Base-by-base conservation (phyloP, 2,113 vertebrate species). In the Semicossyphus pulcher region DNA sequence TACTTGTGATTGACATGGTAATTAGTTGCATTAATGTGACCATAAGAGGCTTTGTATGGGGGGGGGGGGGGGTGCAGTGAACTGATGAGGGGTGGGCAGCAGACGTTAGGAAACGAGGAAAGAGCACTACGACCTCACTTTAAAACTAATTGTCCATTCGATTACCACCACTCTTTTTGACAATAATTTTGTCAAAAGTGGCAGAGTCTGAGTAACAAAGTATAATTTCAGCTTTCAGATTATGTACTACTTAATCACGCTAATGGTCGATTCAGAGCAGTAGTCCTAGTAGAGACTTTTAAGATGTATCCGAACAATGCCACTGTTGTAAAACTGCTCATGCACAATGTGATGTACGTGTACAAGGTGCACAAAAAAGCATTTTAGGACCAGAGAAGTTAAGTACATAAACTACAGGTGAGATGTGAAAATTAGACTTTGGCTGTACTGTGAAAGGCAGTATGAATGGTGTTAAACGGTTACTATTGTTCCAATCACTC, bases 1-100 rank as follows among this genome's bases (percentile, higher is more conserved):
- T 93, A 93, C 91, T 89, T 80, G 85, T 93, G 93, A 94, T 93
- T 93, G 92, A 92, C 91, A 91, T 93, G 91, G 92, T 93, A 94
- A 94, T 93, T 94, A 94, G 89, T 80, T 88, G 92, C 92, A 91
- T 94, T 93, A 93, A 94, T 93, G 89, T 91, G 91, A 85, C 81
- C 88, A 88, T 92, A 92, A 92, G 92, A 93, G 90, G 90, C 89
- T 94, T 93, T 92, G 83, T 91, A 85, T 85, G 76, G 62, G 25
- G 80, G 78, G 29, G 62, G 59, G 63, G 72, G 86, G 41, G 9
- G 9, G 18, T 53, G 78, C 65, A 44, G 68, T 78, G 82, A 78
- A 81, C 64, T 78, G 83, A 86, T 75, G 80, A 74, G 36, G 57
- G 77, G 58, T 62, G 66, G 73, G 73, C 58, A 77, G 62, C 45